Evolutionary conservation across 2,888 invertebrate genomes (phyloP), one percentile per base, ranked within the genome.

Genomic region (Exephanes ischioxanthus): DNA sequence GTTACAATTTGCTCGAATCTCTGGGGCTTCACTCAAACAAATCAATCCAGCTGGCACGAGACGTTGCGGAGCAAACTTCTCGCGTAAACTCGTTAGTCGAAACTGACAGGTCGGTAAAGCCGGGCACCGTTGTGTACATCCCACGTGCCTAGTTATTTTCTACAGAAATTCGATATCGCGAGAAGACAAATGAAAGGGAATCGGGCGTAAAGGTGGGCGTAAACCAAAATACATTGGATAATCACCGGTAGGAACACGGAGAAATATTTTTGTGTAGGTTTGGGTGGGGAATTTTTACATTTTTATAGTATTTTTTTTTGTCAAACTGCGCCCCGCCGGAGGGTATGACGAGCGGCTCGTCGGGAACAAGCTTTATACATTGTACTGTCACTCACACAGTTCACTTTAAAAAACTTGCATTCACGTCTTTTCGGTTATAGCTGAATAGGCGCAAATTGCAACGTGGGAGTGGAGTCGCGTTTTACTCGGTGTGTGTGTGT

Each of bases 361-460:
- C 53, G 61, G 19, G 68, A 66, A 80, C 53, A 30, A 66, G 80
- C 72, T 66, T 66, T 58, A 71, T 76, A 61, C 26, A 76, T 76
- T 70, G 70, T 63, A 70, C 68, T 76, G 81, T 81, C 76, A 81
- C 61, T 81, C 11, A 9, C 63, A 48, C 75, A 82, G 63, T 71
- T 81, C 75, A 82, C 82, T 63, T 71, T 76, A 41, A 51, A 66
- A 77, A 82, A 72, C 76, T 63, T 16, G 73, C 33, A 73, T 73
- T 80, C 73, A 53, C 80, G 55, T 73, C 76, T 70, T 76, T 68
- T 81, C 63, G 68, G 61, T 70, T 76, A 70, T 61, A 70, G 85
- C 76, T 90, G 90, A 91, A 91, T 90, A 88, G 90, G 87, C 85
- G 89, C 88, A 90, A 90, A 90, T 91, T 90, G 90, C 86, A 87